Conservation (phyloP, 1,140 invertebrate genomes). For the Micrasema minimum region DNA sequence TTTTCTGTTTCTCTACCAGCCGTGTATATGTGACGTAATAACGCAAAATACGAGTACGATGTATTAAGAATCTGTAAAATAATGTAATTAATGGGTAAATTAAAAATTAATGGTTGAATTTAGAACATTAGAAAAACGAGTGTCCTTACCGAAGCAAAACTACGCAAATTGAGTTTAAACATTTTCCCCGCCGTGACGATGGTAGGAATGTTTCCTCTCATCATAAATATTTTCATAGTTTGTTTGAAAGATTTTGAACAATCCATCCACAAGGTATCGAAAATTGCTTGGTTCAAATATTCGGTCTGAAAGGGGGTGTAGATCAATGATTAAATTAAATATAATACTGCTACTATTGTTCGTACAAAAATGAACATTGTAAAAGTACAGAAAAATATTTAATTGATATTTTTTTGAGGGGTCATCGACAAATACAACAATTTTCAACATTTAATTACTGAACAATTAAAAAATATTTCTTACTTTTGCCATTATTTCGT, state of each 20-base stretch:
- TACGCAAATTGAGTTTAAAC: constrained; percentile 58
- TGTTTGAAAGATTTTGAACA: constrained; percentile 57
- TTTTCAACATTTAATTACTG: too few species aligned
- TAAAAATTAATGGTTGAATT: too few species aligned
- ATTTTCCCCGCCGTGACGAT: constrained; percentile 57
- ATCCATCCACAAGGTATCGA: constrained; percentile 58
- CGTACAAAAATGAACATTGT: too few species aligned
- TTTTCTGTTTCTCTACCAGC: constrained; percentile 5
- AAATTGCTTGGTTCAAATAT: constrained; percentile 56
- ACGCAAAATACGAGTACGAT: constrained; percentile 57
- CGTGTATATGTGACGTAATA: constrained; percentile 56
- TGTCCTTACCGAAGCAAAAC: constrained; percentile 59
- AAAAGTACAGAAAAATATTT: too few species aligned
- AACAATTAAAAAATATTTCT: too few species aligned
- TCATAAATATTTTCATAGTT: constrained; percentile 57
- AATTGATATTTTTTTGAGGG: too few species aligned
- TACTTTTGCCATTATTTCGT: constrained; percentile 15
- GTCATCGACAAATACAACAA: too few species aligned
- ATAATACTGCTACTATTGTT: too few species aligned
- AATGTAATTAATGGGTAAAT: constrained; percentile 18
- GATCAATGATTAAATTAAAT: too few species aligned
- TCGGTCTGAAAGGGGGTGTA: constrained; percentile 60
- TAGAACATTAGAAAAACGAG: too few species aligned
- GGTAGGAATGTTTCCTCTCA: constrained; percentile 56
- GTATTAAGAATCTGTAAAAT: constrained; percentile 58